phyloP scores from a whole-genome alignment of 2,888 invertebrate species.

The Metellina segmentata region DNA sequence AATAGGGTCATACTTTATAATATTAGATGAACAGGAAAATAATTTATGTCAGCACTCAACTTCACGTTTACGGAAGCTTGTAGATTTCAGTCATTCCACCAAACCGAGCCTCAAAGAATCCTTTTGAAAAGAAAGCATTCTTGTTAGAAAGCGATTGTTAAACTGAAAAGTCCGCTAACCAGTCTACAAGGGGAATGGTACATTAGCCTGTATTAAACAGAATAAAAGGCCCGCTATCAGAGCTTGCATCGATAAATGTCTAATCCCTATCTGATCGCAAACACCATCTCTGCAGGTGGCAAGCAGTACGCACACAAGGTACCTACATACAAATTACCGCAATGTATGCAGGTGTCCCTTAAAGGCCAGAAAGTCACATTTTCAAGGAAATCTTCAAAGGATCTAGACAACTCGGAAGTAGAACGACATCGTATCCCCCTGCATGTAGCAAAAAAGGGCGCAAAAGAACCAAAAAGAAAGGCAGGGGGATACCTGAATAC shows the following conservation, averaged over 20 bases:
- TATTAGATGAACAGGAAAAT: too few species aligned
- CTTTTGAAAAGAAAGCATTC: background rate
- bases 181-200: too few species aligned
- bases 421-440: constrained; percentile 63
- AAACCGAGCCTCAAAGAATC: too few species aligned
- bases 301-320: background rate
- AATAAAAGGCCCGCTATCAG: background rate
- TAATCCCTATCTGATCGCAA: constrained; percentile 3
- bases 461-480: constrained; percentile 44
- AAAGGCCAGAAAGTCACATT: constrained; percentile 66
- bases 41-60: too few species aligned
- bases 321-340: constrained; percentile 30
- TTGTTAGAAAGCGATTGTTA: background rate
- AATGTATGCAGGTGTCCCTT: constrained; percentile 56
- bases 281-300: background rate
- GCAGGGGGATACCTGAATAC: constrained; percentile 15
- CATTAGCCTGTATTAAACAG: too few species aligned
- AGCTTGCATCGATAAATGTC: background rate
- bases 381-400: constrained; percentile 72
- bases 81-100: too few species aligned
- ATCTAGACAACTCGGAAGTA: constrained; percentile 72
- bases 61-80: too few species aligned
- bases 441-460: background rate
- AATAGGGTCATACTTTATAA: too few species aligned
- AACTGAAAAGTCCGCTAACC: background rate